Conservation (phyloP, 2,888 invertebrate genomes). For the Tridacna gigas region DNA sequence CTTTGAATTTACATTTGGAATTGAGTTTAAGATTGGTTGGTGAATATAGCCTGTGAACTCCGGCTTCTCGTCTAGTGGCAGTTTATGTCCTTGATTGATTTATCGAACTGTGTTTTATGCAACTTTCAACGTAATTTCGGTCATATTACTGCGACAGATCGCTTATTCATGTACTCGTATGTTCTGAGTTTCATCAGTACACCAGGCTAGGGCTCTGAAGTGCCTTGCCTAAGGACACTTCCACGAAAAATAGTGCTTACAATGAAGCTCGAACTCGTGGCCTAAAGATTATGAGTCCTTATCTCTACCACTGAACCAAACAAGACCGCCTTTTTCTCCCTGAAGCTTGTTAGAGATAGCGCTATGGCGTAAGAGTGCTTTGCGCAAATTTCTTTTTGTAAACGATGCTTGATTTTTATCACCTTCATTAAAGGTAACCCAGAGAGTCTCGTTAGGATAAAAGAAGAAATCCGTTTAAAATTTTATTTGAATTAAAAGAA, state of each 20-base stretch:
- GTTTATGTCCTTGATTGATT: too few species aligned
- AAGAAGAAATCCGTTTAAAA: neutral
- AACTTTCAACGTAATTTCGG: neutral
- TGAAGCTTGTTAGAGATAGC: neutral
- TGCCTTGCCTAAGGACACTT: too few species aligned
- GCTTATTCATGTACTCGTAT: neutral
- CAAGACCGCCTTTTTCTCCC: neutral
- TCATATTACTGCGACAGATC: neutral
- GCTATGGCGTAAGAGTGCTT: neutral
- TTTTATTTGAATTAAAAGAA: slow-evolving; percentile 8
- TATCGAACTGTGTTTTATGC: neutral
- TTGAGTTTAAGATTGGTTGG: too few species aligned
- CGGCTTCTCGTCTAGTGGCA: too few species aligned
- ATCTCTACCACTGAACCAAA: neutral
- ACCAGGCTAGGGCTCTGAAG: too few species aligned
- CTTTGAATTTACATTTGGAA: too few species aligned
- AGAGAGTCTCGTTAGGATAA: neutral
- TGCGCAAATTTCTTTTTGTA: neutral
- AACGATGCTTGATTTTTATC: neutral
- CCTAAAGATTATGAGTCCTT: too few species aligned
- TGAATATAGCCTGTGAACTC: too few species aligned
- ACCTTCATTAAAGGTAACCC: neutral
- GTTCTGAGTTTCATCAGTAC: too few species aligned
- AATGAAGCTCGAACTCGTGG: too few species aligned
- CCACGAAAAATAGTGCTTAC: too few species aligned